Base-by-base conservation (phyloP, 92 coral and sea anemone genomes). In the Micromussa lordhowensis region DNA sequence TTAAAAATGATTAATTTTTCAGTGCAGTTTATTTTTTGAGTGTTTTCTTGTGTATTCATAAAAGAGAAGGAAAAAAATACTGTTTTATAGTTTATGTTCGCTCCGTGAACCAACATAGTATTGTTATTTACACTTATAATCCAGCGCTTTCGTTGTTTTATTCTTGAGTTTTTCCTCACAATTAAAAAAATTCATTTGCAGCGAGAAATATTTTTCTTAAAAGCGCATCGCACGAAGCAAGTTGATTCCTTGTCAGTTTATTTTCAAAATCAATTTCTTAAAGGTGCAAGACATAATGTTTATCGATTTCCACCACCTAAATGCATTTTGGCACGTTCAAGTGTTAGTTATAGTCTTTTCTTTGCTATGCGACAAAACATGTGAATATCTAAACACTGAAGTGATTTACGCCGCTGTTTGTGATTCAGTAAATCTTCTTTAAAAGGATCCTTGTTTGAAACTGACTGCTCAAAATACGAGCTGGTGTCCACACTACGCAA, bases 211-310 rank as follows among this genome's bases (percentile, higher is more conserved):
- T 3, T 77, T 75, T 85, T 29, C 82, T 66, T 28, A 16, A 40
- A 75, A 26, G n/a, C 71, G 51, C 36, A 36, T 74, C 69, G 57
- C 7, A 51, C 59, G 36, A 66, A 77, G 30, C 19, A n/a, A 63
- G 40, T 31, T 44, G 49, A n/a, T 86, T 77, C 51, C 66, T 18
- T 29, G 75, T 58, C 11, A 12, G 26, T 36, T 85, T 15, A 38
- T 49, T 51, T 86, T 63, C 53, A 28, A 13, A 4, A 1, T 12
- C 38, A 76, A 85, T 77, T 63, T 48, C 49, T n/a, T 4, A 44
- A 69, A 35, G 26, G 76, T 21, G 82, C 21, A 85, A 77, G 51
- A 38, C 68, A 76, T n/a, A 85, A 85, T 85, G 61, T 77, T 85
- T 85, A 59, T 64, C 66, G 10, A 75, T 77, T 76, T 77, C 75